Evolutionary conservation across 2,113 vertebrate species (phyloP).

Genomic region (Pteruthius melanotis): DNA sequence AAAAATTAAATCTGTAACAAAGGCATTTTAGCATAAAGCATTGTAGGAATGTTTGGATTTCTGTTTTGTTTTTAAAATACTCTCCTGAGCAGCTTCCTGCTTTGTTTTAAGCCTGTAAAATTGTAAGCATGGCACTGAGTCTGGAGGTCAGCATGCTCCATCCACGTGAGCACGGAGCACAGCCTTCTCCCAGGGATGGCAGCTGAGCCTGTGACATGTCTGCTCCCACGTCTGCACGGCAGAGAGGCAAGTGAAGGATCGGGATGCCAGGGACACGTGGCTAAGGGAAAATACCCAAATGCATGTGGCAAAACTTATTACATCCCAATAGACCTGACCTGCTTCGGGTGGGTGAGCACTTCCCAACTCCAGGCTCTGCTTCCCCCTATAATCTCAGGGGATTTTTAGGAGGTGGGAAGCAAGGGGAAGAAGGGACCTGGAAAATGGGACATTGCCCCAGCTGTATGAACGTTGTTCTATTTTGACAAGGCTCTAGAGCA

Average conservation of each 20-base stretch:
- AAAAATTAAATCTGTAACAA: not conserved
- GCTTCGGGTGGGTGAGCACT: rapidly evolving
- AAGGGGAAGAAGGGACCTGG: not conserved
- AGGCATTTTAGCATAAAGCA: not conserved
- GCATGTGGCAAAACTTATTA: not conserved
- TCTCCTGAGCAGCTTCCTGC: not conserved
- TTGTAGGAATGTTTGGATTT: not conserved
- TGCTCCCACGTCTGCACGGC: not conserved
- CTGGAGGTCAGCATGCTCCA: not conserved
- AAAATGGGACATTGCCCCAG: not conserved
- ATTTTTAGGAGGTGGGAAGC: not conserved
- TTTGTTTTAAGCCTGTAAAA: not conserved
- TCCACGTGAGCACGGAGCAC: not conserved
- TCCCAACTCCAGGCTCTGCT: not conserved
- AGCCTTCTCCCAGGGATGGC: not conserved
- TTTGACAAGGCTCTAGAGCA: not conserved
- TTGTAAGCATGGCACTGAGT: not conserved
- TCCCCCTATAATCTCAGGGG: not conserved
- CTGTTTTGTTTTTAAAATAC: not conserved
- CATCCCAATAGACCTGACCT: rapidly evolving
- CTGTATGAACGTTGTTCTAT: rapidly evolving
- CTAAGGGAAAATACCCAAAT: not conserved
- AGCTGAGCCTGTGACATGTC: not conserved
- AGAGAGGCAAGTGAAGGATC: not conserved
- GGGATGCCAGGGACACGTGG: not conserved